Evolutionary conservation across 2,113 vertebrate species (phyloP).

Genomic region (Bos taurus): ARS-UCD2.0 NC_037344.1:25209001-25209500

Average conservation of each 20-base stretch:
- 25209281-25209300: background rate
- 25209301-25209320: background rate
- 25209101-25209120: background rate
- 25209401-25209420: background rate
- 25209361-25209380: background rate
- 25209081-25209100: background rate
- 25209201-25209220: background rate
- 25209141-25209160: background rate
- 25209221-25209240: background rate
- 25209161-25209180: background rate
- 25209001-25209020: background rate
- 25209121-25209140: background rate
- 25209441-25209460: background rate
- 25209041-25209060: background rate
- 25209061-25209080: background rate
- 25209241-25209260: background rate
- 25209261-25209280: background rate
- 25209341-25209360: background rate
- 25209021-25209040: background rate
- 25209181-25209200: background rate
- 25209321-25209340: background rate
- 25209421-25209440: background rate
- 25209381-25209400: background rate
- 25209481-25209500: background rate
- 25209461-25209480: background rate